These are phyloP conservation scores for Lepidothrix coronata DNA, from an alignment of 2,113 vertebrate genomes.

Conservation along the genomic window DNA sequence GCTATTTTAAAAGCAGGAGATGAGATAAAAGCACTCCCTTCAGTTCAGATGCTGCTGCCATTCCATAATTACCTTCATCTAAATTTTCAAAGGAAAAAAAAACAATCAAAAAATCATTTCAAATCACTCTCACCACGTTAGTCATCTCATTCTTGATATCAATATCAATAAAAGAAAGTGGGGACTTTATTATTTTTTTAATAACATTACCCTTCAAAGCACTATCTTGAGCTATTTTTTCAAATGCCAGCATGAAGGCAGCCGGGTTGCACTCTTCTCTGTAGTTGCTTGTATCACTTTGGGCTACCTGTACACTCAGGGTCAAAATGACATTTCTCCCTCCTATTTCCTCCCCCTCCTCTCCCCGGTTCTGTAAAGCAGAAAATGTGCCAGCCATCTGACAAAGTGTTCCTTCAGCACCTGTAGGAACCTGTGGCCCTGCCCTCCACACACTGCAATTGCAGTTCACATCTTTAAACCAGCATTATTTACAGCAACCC, in stretches of 20 bases:
- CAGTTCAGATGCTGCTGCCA: background rate
- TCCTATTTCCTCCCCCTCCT: background rate
- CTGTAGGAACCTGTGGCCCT: background rate
- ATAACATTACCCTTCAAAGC: constrained; percentile 1
- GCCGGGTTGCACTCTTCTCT: background rate
- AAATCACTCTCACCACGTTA: background rate
- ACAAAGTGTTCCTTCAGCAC: background rate
- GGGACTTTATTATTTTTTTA: background rate
- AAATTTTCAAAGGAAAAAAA: constrained; percentile 48
- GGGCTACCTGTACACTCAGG: background rate
- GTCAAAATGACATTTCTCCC: background rate
- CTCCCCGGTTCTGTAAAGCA: background rate
- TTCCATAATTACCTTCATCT: constrained; percentile 60
- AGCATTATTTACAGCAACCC: background rate
- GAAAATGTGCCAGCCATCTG: background rate
- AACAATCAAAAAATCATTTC: background rate
- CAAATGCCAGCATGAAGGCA: background rate
- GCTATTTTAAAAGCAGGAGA: constrained; percentile 50
- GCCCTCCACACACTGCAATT: background rate
- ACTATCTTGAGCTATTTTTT: constrained; percentile 12
- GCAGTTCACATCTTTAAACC: background rate
- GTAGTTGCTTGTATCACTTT: background rate
- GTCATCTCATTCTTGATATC: background rate
- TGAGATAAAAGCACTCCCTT: constrained; percentile 41
- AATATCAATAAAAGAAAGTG: background rate